Base-by-base conservation (phyloP, 2,888 invertebrate species). In the Heteromyza rotundicornis region DNA sequence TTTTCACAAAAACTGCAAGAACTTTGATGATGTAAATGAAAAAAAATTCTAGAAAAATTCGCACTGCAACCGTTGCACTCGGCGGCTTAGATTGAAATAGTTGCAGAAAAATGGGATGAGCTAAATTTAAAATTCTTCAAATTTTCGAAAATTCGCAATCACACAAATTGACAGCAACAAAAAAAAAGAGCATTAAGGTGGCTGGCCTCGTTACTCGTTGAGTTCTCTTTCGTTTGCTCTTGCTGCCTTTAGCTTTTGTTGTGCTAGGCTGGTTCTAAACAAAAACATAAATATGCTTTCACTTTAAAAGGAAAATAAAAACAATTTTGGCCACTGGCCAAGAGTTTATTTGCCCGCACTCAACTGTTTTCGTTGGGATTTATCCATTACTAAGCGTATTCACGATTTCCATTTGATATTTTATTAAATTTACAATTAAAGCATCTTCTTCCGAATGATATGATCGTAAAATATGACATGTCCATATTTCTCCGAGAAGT, bases 401-500 rank as follows among this genome's bases (percentile, higher is more conserved):
- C n/a, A n/a, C n/a, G n/a, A n/a, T n/a, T n/a, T n/a, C n/a, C n/a
- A n/a, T n/a, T n/a, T n/a, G n/a, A n/a, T n/a, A n/a, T n/a, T n/a
- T n/a, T n/a, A n/a, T n/a, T n/a, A n/a, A n/a, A n/a, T n/a, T n/a
- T n/a, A n/a, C n/a, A n/a, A n/a, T n/a, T n/a, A n/a, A n/a, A n/a
- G n/a, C n/a, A 84, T 84, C 75, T 86, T 87, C 70, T 85, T 87
- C 69, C 90, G 86, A 0, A 91, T 86, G 7, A 90, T 85, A 75
- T 95, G 94, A 79, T 95, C 94, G 74, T 92, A 94, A 52, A 95
- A 86, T 73, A 92, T 89, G 40, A 91, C 86, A 71, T 92, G 90
- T 2, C 89, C 88, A 77, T 92, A 94, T 70, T 86, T 85, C 0
- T 87, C 85, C 0, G 91, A 89, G 65, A 85, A 84, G 16, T 92